Base-by-base conservation (phyloP, 2,113 vertebrate species). In the Puntigrus tetrazona region DNA sequence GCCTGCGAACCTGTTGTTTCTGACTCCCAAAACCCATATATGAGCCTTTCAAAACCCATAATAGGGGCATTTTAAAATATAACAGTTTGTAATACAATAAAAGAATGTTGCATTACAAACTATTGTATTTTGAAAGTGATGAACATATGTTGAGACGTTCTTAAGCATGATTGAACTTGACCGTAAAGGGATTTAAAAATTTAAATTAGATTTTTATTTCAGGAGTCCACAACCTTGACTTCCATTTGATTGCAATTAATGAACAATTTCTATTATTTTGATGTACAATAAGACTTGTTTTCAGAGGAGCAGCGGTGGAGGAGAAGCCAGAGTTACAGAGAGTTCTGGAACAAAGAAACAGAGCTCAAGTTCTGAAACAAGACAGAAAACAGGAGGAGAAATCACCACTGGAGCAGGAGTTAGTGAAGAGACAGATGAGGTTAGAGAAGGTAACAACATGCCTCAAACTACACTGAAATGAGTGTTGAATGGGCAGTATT, bases 301-400 rank as follows among this genome's bases (percentile, higher is more conserved):
- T 34, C 88, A 95, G 93, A 88, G 95, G 95, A 82, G 69, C 94
- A 16, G 78, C 93, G 0, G 59, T 93, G 86, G 95, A 96, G 69
- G 95, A 92, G 89, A 97, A 96, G 86, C 94, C 95, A 0, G 95
- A 97, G 92, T 92, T 97, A 75, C 96, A 96, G 90, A 89, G 93
- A 0, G 94, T 95, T 55, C 93, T 97, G 0, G 95, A 97, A 86
- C 94, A 96, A 80, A 94, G 95, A 3, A 92, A 94, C 55, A 88
- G 95, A 96, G 83, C 94, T 96, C 86, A 94, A 85, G 90, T 36
- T 69, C 85, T 94, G 85, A 95, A 93, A 88, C 93, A 92, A 52
- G 94, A 96, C 61, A 94, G 94, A 85, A 92, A 96, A 83, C 94
- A 97, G 73, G 95, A 96, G 78, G 86, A 95, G 93, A 93, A 91